Conservation (phyloP, 2,797 vertebrate species). For the Trematomus bernacchii region DNA sequence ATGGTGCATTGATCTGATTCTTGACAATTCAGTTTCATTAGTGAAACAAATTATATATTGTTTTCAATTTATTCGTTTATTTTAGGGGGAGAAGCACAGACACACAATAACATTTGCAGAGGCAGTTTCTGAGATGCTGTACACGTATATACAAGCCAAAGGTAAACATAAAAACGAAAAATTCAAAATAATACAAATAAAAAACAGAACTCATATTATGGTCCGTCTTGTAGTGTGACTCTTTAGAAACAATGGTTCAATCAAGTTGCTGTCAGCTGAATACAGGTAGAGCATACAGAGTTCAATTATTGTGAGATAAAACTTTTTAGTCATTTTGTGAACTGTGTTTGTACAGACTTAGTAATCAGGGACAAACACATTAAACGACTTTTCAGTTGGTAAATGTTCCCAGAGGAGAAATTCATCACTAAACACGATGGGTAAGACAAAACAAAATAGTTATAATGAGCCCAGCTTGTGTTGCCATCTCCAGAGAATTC, state of each 20-base stretch:
- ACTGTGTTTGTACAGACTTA: not conserved
- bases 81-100: too few relatives aligned
- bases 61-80: too few relatives aligned
- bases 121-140: too few relatives aligned
- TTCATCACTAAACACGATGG: constrained; percentile 7
- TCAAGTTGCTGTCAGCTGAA: too few relatives aligned
- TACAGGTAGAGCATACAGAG: not conserved
- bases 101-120: too few relatives aligned
- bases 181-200: too few relatives aligned
- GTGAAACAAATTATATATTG: not conserved
- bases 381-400: not conserved
- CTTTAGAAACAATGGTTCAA: too few relatives aligned
- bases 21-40: not conserved
- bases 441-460: constrained; percentile 9
- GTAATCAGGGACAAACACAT: not conserved
- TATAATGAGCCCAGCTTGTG: constrained; percentile 24
- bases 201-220: too few relatives aligned
- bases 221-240: too few relatives aligned
- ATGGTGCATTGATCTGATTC: not conserved
- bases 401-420: not conserved
- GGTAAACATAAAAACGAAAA: too few relatives aligned
- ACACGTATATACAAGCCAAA: too few relatives aligned
- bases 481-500: constrained; percentile 15
- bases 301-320: not conserved
- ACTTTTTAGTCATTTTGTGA: not conserved